These are phyloP conservation scores for Lindbergichthys nudifrons DNA, from an alignment of 2,797 vertebrate species.

Conservation along the genomic window DNA sequence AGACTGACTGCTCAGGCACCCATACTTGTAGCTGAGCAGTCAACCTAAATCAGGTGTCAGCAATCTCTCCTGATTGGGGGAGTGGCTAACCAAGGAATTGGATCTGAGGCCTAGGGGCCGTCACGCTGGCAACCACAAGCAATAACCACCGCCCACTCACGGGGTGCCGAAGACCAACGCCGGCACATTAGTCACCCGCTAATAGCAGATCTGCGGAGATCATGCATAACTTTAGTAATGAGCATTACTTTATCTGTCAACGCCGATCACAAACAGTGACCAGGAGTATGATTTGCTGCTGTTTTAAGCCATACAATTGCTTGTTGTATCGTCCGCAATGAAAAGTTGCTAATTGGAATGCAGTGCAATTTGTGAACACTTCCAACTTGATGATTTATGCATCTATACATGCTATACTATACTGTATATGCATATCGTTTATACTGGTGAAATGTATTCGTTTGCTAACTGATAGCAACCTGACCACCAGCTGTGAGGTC, in stretches of 20 bases:
- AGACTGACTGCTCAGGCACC: too few relatives aligned
- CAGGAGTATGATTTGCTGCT: constrained; percentile 26
- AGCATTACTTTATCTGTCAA: constrained; percentile 56
- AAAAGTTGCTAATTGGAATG: constrained; percentile 34
- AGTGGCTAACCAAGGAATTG: too few relatives aligned
- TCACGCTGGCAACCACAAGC: constrained; percentile 40
- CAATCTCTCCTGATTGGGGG: too few relatives aligned
- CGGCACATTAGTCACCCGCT: constrained; percentile 61
- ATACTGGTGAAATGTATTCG: too few relatives aligned
- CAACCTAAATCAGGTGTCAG: too few relatives aligned
- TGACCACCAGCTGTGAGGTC: too few relatives aligned
- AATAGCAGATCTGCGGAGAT: constrained; percentile 65
- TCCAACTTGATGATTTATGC: constrained; percentile 22
- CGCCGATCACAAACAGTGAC: constrained; percentile 28
- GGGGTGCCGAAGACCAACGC: constrained; percentile 25
- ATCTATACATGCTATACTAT: background rate
- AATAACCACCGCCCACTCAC: constrained; percentile 38
- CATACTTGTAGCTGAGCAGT: too few relatives aligned
- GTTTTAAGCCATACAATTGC: constrained; percentile 26
- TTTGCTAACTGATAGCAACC: too few relatives aligned
- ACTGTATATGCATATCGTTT: too few relatives aligned
- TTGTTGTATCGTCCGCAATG: constrained; percentile 19
- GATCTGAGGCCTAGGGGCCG: too few relatives aligned
- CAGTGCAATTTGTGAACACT: constrained; percentile 9
- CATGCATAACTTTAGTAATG: constrained; percentile 57